These are phyloP conservation scores for Lanius collurio DNA, from an alignment of 2,113 vertebrate genomes.

Conservation along the genomic window DNA sequence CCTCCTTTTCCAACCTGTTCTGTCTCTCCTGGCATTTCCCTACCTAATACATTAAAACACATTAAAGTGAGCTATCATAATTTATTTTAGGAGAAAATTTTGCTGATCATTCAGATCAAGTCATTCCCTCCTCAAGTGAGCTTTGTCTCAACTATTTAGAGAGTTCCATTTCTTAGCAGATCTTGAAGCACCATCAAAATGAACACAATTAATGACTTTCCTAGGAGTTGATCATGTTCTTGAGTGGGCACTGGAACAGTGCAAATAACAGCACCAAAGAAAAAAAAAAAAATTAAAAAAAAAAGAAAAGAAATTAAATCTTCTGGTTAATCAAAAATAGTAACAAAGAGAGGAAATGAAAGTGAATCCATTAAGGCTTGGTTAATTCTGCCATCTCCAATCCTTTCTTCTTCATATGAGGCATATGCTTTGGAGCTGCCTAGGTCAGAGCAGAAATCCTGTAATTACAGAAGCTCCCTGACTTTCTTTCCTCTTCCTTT, in stretches of 20 bases:
- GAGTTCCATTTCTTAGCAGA: not conserved
- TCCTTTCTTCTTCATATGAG: constrained; percentile 1
- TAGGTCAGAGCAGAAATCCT: not conserved
- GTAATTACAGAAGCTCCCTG: not conserved
- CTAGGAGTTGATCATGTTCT: fast-evolving
- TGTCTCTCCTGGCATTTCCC: not conserved
- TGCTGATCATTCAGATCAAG: not conserved
- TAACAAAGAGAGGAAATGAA: constrained; percentile 6
- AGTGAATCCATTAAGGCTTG: not conserved
- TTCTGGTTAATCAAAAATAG: constrained; percentile 4
- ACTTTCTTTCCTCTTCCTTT: not conserved
- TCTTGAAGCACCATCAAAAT: not conserved
- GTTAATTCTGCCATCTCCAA: constrained; percentile 17
- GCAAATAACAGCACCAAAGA: not conserved
- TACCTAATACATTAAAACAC: not conserved
- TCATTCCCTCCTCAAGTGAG: not conserved
- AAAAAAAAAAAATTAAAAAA: not conserved
- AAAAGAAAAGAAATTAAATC: not conserved
- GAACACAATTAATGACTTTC: not conserved
- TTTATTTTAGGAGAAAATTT: not conserved
- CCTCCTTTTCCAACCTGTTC: not conserved
- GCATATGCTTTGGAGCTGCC: constrained; percentile 17
- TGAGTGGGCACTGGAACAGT: not conserved
- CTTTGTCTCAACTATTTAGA: not conserved
- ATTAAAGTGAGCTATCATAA: not conserved